Percentiles rank a stretch among this genome's conserved stretches.
These are phyloP conservation scores for Rhynchonycteris naso DNA, from an alignment of 2,797 vertebrate species.

Conservation along the genomic window DNA sequence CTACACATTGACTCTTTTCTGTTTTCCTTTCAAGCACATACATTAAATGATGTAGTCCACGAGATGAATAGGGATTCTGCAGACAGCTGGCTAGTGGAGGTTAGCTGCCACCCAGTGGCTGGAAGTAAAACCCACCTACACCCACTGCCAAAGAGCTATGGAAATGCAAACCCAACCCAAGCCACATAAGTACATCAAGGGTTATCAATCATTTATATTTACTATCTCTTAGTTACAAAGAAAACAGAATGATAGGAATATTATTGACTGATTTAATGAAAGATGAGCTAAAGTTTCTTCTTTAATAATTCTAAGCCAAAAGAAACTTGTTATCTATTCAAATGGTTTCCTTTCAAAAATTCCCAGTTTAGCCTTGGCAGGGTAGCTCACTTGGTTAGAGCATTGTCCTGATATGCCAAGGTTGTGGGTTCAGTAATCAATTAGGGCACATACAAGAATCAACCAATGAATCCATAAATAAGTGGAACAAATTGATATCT, in stretches of 20 bases:
- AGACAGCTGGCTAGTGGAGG: not conserved
- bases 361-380: not conserved
- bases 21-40: constrained; percentile 19
- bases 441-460: too few species aligned
- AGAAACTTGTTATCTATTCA: not conserved
- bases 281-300: not conserved
- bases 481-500: too few species aligned
- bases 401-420: too few species aligned
- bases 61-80: rapidly evolving
- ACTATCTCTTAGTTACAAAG: not conserved
- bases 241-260: not conserved
- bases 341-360: not conserved
- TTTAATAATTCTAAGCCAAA: not conserved
- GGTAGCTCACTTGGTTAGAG: too few species aligned
- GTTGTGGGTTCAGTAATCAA: too few species aligned
- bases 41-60: not conserved
- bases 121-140: not conserved
- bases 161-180: rapidly evolving
- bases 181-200: rapidly evolving
- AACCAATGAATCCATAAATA: too few species aligned
- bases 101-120: constrained; percentile 83
- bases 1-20: constrained; percentile 51
- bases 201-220: not conserved
- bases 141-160: too few species aligned
- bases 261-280: not conserved